These are phyloP conservation scores for Lepetodrilus schrolli DNA, from an alignment of 2,888 invertebrate species.

Conservation along the genomic window DNA sequence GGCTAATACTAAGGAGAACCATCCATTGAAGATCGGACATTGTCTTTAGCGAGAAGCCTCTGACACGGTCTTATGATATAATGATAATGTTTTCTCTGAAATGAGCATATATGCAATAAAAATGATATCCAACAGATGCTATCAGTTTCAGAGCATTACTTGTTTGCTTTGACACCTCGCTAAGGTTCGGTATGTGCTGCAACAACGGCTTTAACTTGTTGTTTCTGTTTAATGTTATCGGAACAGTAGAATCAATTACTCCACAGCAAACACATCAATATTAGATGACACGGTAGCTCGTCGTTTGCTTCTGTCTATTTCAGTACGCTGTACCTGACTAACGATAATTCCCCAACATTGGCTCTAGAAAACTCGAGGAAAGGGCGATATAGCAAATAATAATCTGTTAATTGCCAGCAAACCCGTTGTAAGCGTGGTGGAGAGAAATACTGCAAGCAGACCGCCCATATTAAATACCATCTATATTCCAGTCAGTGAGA, in stretches of 20 bases:
- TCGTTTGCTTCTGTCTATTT: not conserved
- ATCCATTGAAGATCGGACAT: no score
- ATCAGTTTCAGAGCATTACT: no score
- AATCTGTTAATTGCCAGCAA: not conserved
- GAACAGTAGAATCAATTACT: not conserved
- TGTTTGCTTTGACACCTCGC: no score
- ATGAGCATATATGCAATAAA: no score
- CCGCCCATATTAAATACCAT: constrained; percentile 22
- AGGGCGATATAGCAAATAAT: not conserved
- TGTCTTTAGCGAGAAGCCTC: no score
- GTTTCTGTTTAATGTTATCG: not conserved
- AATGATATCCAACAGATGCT: no score
- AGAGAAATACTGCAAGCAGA: not conserved
- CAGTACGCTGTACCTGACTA: not conserved
- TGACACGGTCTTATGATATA: no score
- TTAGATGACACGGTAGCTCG: not conserved
- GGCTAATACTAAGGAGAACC: no score
- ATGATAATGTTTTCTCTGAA: no score
- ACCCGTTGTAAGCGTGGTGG: no score
- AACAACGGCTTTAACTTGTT: no score
- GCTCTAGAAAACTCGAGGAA: not conserved
- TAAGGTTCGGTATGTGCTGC: no score
- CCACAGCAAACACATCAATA: not conserved
- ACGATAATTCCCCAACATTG: not conserved
- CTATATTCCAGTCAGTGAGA: constrained; percentile 15